Base-by-base conservation (phyloP, 2,888 invertebrate genomes). In the Zaprionus bogoriensis region DNA sequence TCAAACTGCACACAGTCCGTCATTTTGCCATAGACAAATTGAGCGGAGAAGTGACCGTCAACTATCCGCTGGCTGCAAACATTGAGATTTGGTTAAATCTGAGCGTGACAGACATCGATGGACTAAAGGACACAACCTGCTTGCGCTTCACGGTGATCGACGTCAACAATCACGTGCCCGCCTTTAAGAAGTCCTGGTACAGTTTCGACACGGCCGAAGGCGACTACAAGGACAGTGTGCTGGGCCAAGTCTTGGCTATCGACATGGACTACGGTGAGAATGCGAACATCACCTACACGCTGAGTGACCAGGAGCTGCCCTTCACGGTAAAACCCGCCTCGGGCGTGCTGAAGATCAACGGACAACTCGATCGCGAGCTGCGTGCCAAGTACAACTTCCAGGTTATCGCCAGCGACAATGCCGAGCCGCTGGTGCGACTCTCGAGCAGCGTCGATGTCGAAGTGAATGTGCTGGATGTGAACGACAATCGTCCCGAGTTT, bases 181-280 rank as follows among this genome's bases (percentile, higher is more conserved):
- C 94, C 68, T 97, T 97, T 72, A 94, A 94, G 74, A 95, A 96
- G 74, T 93, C 95, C 0, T 95, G 94, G 94, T 97, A 97, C 87
- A 95, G 93, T 48, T 97, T 97, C 73, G 95, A 96, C 80, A 93
- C 96, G 0, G 93, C 95, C 50, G 97, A 97, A 91, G 96, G 96
- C 0, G 92, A 93, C 20, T 96, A 96, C 86, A 92, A 93, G 0
- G 92, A 93, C 71, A 93, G 93, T 67, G 93, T 94, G 3, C 91
- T 97, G 36, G 97, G 97, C 0, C 94, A 93, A 84, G 93, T 97
- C 6, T 93, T 94, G 68, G 97, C 97, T 0, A 93, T 93, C 1
- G 97, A 97, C 89, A 93, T 93, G 39, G 97, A 97, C 90, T 95
- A 93, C 81, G 96, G 96, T 0, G 92, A 93, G 72, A 97, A 97